Evolutionary conservation across 2,888 invertebrate genomes (phyloP).

Genomic region (Ceraclea dissimilis): DNA sequence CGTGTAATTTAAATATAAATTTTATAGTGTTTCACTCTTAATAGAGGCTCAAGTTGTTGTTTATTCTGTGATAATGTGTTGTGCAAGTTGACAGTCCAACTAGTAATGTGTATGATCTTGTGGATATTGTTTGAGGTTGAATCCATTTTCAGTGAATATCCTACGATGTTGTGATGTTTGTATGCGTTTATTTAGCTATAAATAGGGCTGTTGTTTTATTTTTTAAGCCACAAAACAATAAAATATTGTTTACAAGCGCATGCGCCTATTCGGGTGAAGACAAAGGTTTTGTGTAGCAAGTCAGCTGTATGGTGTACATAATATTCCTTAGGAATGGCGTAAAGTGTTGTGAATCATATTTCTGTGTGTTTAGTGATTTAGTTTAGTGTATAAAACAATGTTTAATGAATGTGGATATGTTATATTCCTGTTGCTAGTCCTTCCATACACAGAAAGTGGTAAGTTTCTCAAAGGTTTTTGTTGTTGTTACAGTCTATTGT

Average conservation of each 20-base stretch:
- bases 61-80: conserved; percentile 1
- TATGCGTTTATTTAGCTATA: background rate
- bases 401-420: conserved; percentile 45
- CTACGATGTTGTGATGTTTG: background rate
- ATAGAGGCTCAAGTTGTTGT: background rate
- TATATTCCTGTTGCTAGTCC: conserved; percentile 58
- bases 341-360: conserved; percentile 29
- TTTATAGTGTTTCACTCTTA: background rate
- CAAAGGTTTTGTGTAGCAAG: conserved; percentile 55
- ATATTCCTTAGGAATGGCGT: conserved; percentile 47
- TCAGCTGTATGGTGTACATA: conserved; percentile 42
- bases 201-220: conserved; percentile 15
- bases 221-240: conserved; percentile 19
- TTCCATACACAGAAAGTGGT: conserved; percentile 66
- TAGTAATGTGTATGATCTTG: background rate
- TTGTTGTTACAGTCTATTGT: conserved; percentile 14
- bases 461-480: conserved; percentile 34
- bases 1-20: background rate
- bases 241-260: conserved; percentile 44
- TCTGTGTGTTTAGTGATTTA: conserved; percentile 27
- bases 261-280: conserved; percentile 50
- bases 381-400: conserved; percentile 30
- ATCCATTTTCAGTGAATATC: background rate
- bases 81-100: background rate
- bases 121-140: background rate